Conservation (phyloP, 35 echinoderm and acorn worm species). For the Lytechinus variegatus region DNA sequence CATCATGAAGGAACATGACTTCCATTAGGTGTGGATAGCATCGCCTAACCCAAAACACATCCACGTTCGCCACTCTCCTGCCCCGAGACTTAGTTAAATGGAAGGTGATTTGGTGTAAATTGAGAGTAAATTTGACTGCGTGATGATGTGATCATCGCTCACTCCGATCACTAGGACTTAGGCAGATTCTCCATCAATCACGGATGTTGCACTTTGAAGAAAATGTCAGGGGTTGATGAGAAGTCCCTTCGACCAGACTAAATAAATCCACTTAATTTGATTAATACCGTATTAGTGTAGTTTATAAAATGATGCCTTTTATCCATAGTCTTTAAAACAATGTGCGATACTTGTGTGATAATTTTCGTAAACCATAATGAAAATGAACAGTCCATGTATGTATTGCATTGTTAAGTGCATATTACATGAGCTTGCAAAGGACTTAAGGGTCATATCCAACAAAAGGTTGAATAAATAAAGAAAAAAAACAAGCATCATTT, state of each 20-base stretch:
- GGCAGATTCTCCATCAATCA: background rate
- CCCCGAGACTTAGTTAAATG: background rate
- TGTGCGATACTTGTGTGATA: too few relatives aligned
- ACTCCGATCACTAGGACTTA: background rate
- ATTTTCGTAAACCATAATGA: too few relatives aligned
- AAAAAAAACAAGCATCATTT: too few relatives aligned
- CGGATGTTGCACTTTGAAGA: background rate
- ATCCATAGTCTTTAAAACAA: too few relatives aligned
- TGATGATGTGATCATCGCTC: constrained; percentile 10
- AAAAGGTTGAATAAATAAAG: too few relatives aligned
- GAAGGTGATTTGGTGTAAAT: constrained; percentile 18
- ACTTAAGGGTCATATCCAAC: too few relatives aligned
- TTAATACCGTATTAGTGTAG: background rate
- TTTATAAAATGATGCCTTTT: too few relatives aligned
- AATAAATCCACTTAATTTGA: background rate
- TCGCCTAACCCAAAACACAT: background rate
- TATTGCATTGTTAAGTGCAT: too few relatives aligned
- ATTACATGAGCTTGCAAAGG: too few relatives aligned
- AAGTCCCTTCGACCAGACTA: background rate
- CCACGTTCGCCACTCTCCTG: background rate
- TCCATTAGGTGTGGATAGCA: background rate
- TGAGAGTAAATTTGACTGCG: background rate
- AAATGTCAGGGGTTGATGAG: background rate
- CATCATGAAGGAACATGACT: background rate
- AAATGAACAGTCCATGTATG: too few relatives aligned